Base-by-base conservation (phyloP, 2,888 invertebrate genomes). In the Clusia tigrina region DNA sequence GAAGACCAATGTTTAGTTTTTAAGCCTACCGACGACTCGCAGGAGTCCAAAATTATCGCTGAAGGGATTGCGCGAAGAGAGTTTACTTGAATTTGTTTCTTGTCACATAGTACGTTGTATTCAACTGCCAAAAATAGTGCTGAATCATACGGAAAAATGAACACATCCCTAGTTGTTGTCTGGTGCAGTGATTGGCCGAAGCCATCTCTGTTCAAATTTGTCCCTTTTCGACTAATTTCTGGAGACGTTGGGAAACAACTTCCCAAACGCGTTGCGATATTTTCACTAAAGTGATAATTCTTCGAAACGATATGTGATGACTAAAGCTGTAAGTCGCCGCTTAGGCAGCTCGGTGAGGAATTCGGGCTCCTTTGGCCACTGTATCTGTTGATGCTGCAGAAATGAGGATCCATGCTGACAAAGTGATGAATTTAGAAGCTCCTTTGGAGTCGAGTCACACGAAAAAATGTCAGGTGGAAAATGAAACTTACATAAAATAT, bases 391-490 rank as follows among this genome's bases (percentile, higher is more conserved):
- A 24, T 32, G 1, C 37, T 24, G 22, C 25, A 62, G 24, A 38
- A 66, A 66, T n/a, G 53, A 5, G 1, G 62, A 60, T 1, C 48
- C 48, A 20, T 48, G 48, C 22, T 48, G 18, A 66, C 68, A 18
- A 20, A 20, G 56, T 15, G 55, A 48, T 20, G 63, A 67, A 37
- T 62, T n/a, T 1, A 62, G 15, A 17, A 68, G 62, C 25, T 63
- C 65, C 2, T 42, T 60, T 37, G 63, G 65, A 22, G 60, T 54
- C 15, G 60, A 59, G 58, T 62, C 66, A 54, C 60, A 55, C 9
- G 66, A 66, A 32, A 66, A 57, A 58, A 68, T 64, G 46, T 67
- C 62, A 15, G 63, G 60, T 17, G 64, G 63, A 12, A 15, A 58
- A 54, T 3, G 62, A 61, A 17, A 59, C 64, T n/a, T 54, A 38